Evolutionary conservation across 2,113 vertebrate species (phyloP).

Genomic region (Xiphophorus hellerii): DNA sequence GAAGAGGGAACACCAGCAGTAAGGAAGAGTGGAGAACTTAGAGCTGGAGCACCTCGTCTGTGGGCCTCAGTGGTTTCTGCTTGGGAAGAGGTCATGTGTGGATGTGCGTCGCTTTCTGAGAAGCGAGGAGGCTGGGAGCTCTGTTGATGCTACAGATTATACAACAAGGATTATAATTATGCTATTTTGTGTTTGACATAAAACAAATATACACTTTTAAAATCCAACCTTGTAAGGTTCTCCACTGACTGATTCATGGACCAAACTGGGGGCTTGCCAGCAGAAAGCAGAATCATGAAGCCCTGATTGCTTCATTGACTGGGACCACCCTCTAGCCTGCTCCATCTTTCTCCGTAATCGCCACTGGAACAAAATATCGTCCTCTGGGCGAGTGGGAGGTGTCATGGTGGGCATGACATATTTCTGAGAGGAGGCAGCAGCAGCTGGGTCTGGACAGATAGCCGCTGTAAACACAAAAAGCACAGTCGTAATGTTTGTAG

Average conservation of each 20-base stretch:
- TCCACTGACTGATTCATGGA: slow-evolving; percentile 17
- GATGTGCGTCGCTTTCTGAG: slow-evolving; percentile 27
- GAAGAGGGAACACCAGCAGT: slow-evolving; percentile 49
- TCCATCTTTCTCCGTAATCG: slow-evolving; percentile 88
- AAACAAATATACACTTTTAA: not conserved
- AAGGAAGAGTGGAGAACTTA: slow-evolving; percentile 20
- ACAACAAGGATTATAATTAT: not conserved
- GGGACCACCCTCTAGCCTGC: slow-evolving; percentile 70
- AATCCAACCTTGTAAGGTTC: slow-evolving; percentile 48
- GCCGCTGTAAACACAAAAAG: slow-evolving; percentile 36
- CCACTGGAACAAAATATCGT: slow-evolving; percentile 93
- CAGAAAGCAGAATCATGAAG: slow-evolving; percentile 23
- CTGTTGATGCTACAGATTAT: slow-evolving; percentile 34
- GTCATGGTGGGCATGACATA: slow-evolving; percentile 17
- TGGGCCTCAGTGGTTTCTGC: slow-evolving; percentile 19
- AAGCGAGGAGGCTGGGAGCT: slow-evolving; percentile 18
- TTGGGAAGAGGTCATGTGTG: slow-evolving; percentile 22
- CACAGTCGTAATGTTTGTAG: not conserved
- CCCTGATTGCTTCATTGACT: slow-evolving; percentile 27
- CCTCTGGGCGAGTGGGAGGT: slow-evolving; percentile 70
- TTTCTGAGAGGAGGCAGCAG: slow-evolving; percentile 20
- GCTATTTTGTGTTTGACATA: not conserved
- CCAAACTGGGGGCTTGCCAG: slow-evolving; percentile 27
- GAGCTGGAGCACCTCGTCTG: slow-evolving; percentile 8
- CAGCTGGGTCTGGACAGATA: slow-evolving; percentile 19